phyloP scores from a whole-genome alignment of 1,140 invertebrate genomes.

The Aphidius ervi region DNA sequence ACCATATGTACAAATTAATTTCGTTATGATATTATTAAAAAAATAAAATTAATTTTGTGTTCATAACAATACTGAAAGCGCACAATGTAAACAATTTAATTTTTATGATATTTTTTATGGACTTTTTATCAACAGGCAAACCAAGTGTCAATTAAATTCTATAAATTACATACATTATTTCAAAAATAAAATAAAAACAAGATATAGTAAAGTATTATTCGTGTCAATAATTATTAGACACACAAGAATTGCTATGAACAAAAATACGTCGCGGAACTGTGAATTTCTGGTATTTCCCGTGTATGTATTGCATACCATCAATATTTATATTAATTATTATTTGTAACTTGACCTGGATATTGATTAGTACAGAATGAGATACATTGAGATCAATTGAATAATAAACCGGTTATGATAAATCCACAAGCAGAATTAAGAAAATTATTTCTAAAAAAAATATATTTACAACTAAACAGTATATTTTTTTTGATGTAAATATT shows the following conservation, averaged over 20 bases:
- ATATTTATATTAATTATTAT: neutral
- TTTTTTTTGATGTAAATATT: no score
- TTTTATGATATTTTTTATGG: neutral
- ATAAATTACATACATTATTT: no score
- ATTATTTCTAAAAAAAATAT: neutral
- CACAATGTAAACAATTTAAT: no score
- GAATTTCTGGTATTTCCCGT: slow-evolving; percentile 22
- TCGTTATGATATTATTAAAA: no score
- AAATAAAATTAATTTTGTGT: no score
- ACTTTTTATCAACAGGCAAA: no score
- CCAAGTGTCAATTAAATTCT: no score
- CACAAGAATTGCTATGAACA: neutral
- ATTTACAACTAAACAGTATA: no score
- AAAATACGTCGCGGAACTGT: slow-evolving; percentile 20
- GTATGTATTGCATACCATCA: slow-evolving; percentile 5
- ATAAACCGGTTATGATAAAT: slow-evolving; percentile 23
- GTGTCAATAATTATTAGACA: slow-evolving; percentile 6
- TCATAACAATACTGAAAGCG: no score
- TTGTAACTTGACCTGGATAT: slow-evolving; percentile 18
- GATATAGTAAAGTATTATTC: neutral
- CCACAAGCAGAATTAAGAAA: neutral
- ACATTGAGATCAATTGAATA: slow-evolving; percentile 18
- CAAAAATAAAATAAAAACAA: no score
- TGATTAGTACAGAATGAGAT: neutral
- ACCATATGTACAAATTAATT: no score